Evolutionary conservation across 2,797 vertebrate species (phyloP), one percentile per base, ranked within the genome.

Genomic region (Gobio occitaniae): DNA sequence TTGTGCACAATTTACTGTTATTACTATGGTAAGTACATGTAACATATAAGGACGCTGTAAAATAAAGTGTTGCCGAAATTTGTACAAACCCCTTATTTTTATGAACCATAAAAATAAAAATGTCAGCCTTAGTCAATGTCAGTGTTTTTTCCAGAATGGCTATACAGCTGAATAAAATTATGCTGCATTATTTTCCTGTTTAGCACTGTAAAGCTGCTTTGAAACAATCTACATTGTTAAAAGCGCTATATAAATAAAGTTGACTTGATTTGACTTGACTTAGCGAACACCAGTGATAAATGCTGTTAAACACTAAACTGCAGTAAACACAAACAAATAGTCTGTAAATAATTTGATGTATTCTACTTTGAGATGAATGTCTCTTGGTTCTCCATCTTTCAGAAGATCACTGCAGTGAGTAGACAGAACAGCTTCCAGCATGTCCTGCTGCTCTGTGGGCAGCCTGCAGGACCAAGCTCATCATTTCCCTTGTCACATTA

Each of bases 401-500:
- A 21, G 68, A 44, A 32, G 36, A 56, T 47, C 41, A n/a, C 70
- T 66, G 77, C 41, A 38, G 56, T 17, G 38, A 50, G 44, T 16
- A 41, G 32, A 66, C 29, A 29, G 61, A 25, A 63, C 81, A 38
- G 47, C n/a, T 84, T 77, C n/a, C 29, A 66, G 59, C 59, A 75
- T 6, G 17, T 68, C 32, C 21, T 38, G 25, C n/a, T 47, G 63
- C 52, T 47, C 52, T 59, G 32, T 61, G 38, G 15, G 25, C 54
- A 82, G 15, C 69, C 13, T 61, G n/a, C 65, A 68, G 48, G 82
- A 78, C 75, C 29, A 71, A 19, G 19, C 66, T 48, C 48, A 84
- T 84, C 83, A 36, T 65, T 44, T 79, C 54, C 52, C 44, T 63
- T 21, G n/a, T 79, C 76, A 69, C 54, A 71, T 68, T 44, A 44